Base-by-base conservation (phyloP, 2,888 invertebrate species). In the Rhynchonema sp. region DNA sequence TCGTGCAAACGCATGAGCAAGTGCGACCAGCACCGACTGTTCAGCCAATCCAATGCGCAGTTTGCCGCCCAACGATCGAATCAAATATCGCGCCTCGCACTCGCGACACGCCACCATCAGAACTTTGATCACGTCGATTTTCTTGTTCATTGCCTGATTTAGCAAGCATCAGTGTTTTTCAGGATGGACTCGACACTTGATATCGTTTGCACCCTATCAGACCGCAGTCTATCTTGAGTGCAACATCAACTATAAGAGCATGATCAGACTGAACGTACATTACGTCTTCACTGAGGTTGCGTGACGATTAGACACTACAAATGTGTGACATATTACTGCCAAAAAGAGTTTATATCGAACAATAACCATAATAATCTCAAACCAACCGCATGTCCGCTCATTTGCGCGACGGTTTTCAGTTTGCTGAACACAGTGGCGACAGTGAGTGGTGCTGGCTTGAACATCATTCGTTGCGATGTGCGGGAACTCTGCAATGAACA, bases 1-100 rank as follows among this genome's bases (percentile, higher is more conserved):
- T n/a, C 52, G 58, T 6, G 72, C 70, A 60, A 73, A 71, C 1
- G 92, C 92, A 67, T 84, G 80, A 0, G 90, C 89, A 56, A 98
- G 74, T 17, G 98, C 92, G 74, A 87, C 81, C 56, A 98, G 77
- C 46, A 94, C 83, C 0, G 92, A 92, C 75, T 94, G 92, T 72
- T 98, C 98, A 0, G 96, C 98, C 61, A 98, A 79, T 0, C 96
- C 96, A 67, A 98, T 90, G 56, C 98, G 81, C 60, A 98, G 78
- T 76, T 96, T 98, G 30, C 96, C 96, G 62, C 86, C 84, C 26
- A 94, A 74, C 0, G 89, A 90, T 65, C 94, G 80, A 59, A 92
- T 87, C 23, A 96, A 79, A 73, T 84, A 96, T 59, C 87, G 80
- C 0, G 92, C 87, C 75, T 96, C 94, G 0, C 82, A 82, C 62